These are phyloP conservation scores for Oscheius onirici DNA, from an alignment of 2,888 invertebrate genomes.

Conservation along the genomic window DNA sequence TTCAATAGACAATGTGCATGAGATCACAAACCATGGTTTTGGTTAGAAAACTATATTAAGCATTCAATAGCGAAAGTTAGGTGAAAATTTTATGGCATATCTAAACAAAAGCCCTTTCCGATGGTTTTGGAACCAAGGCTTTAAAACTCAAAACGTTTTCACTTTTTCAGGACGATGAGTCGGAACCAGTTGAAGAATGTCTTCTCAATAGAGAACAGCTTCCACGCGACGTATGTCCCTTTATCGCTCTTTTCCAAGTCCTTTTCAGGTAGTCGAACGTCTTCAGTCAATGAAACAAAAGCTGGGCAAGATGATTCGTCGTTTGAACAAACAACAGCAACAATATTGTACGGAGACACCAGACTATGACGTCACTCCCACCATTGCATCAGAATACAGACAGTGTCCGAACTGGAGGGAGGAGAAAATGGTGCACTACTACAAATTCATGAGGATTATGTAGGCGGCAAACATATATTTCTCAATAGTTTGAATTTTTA, in stretches of 20 bases:
- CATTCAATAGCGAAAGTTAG: too few relatives aligned
- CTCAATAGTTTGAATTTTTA: background rate
- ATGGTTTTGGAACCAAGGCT: too few relatives aligned
- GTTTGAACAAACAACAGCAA: slow-evolving; percentile 44
- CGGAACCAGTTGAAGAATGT: slow-evolving; percentile 60
- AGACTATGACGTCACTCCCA: slow-evolving; percentile 15
- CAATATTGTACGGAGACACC: slow-evolving; percentile 41
- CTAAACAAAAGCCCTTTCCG: too few relatives aligned
- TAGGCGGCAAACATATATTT: background rate
- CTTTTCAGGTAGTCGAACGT: slow-evolving; percentile 17
- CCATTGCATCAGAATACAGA: slow-evolving; percentile 28
- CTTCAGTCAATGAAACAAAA: slow-evolving; percentile 26
- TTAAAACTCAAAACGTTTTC: too few relatives aligned
- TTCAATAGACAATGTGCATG: background rate
- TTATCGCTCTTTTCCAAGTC: background rate
- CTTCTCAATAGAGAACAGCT: slow-evolving; percentile 54
- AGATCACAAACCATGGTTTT: background rate
- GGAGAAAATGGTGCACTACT: slow-evolving; percentile 65
- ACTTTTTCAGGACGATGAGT: slow-evolving; percentile 36
- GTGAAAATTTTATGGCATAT: too few relatives aligned
- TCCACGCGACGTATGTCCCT: slow-evolving; percentile 38
- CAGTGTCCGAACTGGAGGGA: slow-evolving; percentile 60
- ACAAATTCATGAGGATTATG: slow-evolving; percentile 63
- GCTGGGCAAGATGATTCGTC: slow-evolving; percentile 21
- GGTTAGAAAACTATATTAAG: too few relatives aligned